Evolutionary conservation across 1,140 invertebrate species (phyloP), one percentile per base, ranked within the genome.

Genomic region (Aplysia californica): DNA sequence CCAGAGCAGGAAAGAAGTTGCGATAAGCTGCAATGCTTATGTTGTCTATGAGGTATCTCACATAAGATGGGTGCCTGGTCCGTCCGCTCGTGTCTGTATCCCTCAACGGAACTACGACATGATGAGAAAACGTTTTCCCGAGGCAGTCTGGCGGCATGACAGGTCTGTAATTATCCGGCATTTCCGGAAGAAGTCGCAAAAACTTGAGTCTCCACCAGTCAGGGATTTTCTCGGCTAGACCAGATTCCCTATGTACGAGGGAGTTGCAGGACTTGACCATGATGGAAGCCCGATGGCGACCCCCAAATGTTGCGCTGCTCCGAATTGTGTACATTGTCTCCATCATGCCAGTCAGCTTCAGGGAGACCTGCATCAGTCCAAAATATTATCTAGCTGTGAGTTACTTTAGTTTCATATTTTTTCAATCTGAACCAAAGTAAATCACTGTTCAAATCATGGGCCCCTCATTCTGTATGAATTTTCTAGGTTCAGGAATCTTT

Each of bases 1-100:
- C 61, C 31, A 79, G 70, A 44, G 68, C 55, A n/a, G 33, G 41
- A 61, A 77, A 81, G 56, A 81, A 81, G 39, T 68, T 66, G 58
- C 59, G 44, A 41, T 75, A 38, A 21, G 80, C 72, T 26, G 80
- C 80, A 36, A 81, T 79, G 68, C 78, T 79, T 38, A 79, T 79
- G 50, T 79, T 79, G 67, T 81, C 80, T n/a, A 76, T 44, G 50
- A 81, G 75, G 59, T 81, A 81, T 10, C 78, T 56, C 0, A 79
- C 50, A 58, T 81, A 81, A 3, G 75, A 75, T 5, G 80, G 65
- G 26, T 79, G 78, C n/a, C 73, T 58, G 5, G 80, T 81, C n/a
- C 72, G 31, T 3, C 80, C 76, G 31, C 72, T 75, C 38, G 72
- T 76, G 39, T 81, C 78, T 35, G 78, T 78, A 58, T 81, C 80